Evolutionary conservation across 2,888 invertebrate species (phyloP).

Genomic region (Xanthorhoe spadicearia): DNA sequence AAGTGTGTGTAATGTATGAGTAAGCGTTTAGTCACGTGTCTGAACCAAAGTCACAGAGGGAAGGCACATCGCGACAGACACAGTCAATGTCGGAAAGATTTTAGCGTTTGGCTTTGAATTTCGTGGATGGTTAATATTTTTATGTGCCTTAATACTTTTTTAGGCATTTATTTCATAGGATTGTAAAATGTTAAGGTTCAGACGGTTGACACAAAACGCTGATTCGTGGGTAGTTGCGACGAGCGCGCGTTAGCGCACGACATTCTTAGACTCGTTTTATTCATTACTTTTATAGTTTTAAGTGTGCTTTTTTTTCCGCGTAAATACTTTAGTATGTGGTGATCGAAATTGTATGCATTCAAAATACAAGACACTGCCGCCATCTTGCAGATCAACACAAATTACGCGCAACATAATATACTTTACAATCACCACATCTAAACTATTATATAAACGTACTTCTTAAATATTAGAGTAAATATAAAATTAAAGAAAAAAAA

Average conservation of each 20-base stretch:
- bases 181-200: constrained; percentile 13
- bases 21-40: constrained; percentile 27
- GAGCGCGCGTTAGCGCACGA: constrained; percentile 44
- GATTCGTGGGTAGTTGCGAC: constrained; percentile 8
- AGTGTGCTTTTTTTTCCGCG: constrained; percentile 70
- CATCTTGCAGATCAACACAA: background rate
- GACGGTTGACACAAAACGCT: constrained; percentile 25
- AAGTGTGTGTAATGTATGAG: constrained; percentile 32
- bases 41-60: constrained; percentile 11
- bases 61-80: background rate
- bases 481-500: constrained; percentile 38
- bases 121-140: background rate
- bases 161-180: background rate
- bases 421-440: constrained; percentile 24
- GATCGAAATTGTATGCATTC: background rate
- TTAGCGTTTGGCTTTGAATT: background rate
- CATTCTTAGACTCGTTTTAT: constrained; percentile 53
- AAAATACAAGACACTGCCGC: background rate
- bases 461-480: constrained; percentile 44
- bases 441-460: constrained; percentile 38
- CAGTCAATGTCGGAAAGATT: background rate
- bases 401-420: background rate
- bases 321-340: constrained; percentile 33
- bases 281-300: constrained; percentile 66
- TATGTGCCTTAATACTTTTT: constrained; percentile 1